Base-by-base conservation (phyloP, 2,888 invertebrate genomes). In the Cataglyphis cursor region DNA sequence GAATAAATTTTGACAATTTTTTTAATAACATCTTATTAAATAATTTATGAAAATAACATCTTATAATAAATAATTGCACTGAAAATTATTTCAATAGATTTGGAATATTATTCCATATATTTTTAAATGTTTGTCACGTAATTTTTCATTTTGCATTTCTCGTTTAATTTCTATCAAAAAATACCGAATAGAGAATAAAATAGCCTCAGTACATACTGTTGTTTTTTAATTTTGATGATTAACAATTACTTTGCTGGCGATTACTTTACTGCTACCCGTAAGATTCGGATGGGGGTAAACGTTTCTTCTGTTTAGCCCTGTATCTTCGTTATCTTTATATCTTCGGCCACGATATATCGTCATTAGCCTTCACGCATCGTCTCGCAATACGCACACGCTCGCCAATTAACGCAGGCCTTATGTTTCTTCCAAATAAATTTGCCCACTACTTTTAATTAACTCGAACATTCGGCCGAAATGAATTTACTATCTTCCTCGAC, bases 361-460 rank as follows among this genome's bases (percentile, higher is more conserved):
- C 83, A 82, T 85, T 86, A 85, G 83, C 51, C 80, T 82, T 76
- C 84, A 83, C 73, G 86, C 86, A 75, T 57, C 81, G 62, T 44
- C 59, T 64, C 78, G 81, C 68, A 61, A 86, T 87, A 74, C 35
- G 54, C 65, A 64, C 41, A 73, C 84, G 61, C 82, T 68, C 81
- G 83, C 75, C 88, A 88, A 88, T 88, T 88, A 86, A 81, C 84
- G 65, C 59, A 38, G 9, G 44, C 24, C 78, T 85, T 75, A 70
- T 72, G 61, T 81, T 76, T 85, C 84, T 65, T 78, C 81, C 72
- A 68, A 83, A 83, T 64, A 78, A 84, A 85, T 85, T 85, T 81
- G 54, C 81, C 64, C 18, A 15, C 59, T 57, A 65, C 78, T 68
- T 73, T 44, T 87, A 85, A 87, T 82, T 85, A 87, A 75, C 78